Conservation (phyloP, 2,113 vertebrate species). For the Heterotis niloticus region DNA sequence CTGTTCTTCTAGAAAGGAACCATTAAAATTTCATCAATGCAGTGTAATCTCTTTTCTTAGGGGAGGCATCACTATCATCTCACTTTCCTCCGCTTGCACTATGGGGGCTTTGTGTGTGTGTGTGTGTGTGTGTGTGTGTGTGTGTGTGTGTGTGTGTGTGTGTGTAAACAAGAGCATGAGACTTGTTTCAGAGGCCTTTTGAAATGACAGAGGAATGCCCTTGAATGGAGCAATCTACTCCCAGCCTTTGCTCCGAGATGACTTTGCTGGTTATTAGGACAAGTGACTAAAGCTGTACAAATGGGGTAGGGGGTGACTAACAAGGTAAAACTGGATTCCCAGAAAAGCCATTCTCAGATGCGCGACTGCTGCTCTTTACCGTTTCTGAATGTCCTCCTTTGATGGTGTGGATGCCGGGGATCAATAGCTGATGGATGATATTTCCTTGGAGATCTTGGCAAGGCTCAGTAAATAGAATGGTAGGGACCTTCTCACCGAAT, state of each 20-base stretch:
- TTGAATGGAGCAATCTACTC: conserved; percentile 2
- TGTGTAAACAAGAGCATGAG: background rate
- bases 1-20: conserved; percentile 75
- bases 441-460: background rate
- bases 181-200: background rate
- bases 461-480: background rate
- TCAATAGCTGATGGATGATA: conserved; percentile 1
- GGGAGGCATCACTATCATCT: conserved; percentile 26
- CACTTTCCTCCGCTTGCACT: background rate
- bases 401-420: conserved; percentile 6
- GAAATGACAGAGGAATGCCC: background rate
- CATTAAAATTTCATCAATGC: conserved; percentile 80
- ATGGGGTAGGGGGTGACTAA: conserved; percentile 33
- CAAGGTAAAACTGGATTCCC: conserved; percentile 39
- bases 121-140: background rate
- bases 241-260: conserved; percentile 9
- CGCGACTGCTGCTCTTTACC: conserved; percentile 14
- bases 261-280: background rate
- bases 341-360: conserved; percentile 25
- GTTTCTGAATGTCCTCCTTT: conserved; percentile 8
- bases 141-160: background rate
- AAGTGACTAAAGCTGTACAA: background rate
- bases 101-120: background rate
- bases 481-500: conserved; percentile 1
- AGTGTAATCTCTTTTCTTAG: conserved; percentile 62